Evolutionary conservation across 2,888 invertebrate species (phyloP), one percentile per base, ranked within the genome.

Genomic region (Perizoma affinitatum): DNA sequence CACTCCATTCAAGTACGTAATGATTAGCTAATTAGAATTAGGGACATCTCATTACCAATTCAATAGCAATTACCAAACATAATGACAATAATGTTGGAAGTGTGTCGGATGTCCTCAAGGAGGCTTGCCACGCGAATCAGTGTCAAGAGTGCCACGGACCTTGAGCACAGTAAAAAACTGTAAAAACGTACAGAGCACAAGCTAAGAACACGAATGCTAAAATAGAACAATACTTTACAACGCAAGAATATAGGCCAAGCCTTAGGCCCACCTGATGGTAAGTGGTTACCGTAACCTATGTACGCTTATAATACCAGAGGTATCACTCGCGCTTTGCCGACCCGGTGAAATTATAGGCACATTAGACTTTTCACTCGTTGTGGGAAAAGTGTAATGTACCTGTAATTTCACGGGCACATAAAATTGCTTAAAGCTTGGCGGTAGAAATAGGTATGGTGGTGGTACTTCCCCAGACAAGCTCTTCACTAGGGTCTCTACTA

Each of bases 31-130:
- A 59, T 63, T 57, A 60, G 53, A 51, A 60, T 63, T 56, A 57
- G 52, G 49, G 56, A 56, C 57, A 50, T 44, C 41, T 51, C 41
- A 61, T 63, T 58, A 52, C 41, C 54, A 53, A 59, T 66, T 50
- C 54, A 61, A n/a, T 38, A 49, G 45, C 66, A 66, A 68, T 68
- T 64, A 65, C 54, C 53, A 22, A 64, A 75, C 67, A 72, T 60
- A 68, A 75, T 74, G 72, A 72, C 66, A 69, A 75, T 75, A 70
- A 72, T 75, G 67, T 64, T 69, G 70, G 71, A 78, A 78, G 76
- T 76, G 74, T 79, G 81, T 82, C 85, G 86, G 87, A 88, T 83
- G 86, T 86, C 83, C 81, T 83, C 86, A 87, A 87, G 84, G 82
- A 74, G 70, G 69, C 70, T 66, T 74, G 75, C 69, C 74, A 73